Evolutionary conservation across 2,113 vertebrate species (phyloP), one percentile per base, ranked within the genome.

Genomic region (Balaeniceps rex): DNA sequence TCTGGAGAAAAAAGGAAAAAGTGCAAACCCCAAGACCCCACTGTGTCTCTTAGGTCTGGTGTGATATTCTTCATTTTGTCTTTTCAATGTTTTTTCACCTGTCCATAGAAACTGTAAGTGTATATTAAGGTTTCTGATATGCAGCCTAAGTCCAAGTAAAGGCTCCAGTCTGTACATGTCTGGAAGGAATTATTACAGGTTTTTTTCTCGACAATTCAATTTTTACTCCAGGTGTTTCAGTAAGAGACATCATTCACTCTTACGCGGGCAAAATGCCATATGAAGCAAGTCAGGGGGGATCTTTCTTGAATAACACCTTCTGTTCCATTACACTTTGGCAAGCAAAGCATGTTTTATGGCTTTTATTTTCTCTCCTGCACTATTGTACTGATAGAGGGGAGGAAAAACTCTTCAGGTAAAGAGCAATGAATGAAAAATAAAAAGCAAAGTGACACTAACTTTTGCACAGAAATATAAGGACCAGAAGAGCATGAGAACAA

Each of bases 291-390:
- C 58, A 89, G 42, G 12, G 55, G n/a, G 63, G 81, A 90, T 74
- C 19, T 83, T 82, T 84, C 74, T 52, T 61, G 52, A 61, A 60
- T 54, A 91, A 93, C 79, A 25, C 13, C 36, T 23, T 47, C n/a
- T 83, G 58, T 91, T 94, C 91, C 82, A 93, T 94, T 94, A 72
- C 40, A 72, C 21, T 89, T 86, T 82, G 65, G 65, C 69, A 94
- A 91, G 61, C 23, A 87, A 89, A 78, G 29, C 10, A 54, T 89
- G 63, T 69, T 96, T 91, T 95, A 91, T 63, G 58, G 19, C 19
- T 95, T 93, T 95, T 94, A 57, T 89, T 95, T 97, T 93, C 77
- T 77, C 58, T 91, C 14, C 36, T 69, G 19, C 9, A 46, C 22
- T 12, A 54, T 19, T 54, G 21, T 68, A 46, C 23, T 74, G 36